Base-by-base conservation (phyloP, 37 sponge, comb jelly and placozoan species). In the Aplysina aerophoba region DNA sequence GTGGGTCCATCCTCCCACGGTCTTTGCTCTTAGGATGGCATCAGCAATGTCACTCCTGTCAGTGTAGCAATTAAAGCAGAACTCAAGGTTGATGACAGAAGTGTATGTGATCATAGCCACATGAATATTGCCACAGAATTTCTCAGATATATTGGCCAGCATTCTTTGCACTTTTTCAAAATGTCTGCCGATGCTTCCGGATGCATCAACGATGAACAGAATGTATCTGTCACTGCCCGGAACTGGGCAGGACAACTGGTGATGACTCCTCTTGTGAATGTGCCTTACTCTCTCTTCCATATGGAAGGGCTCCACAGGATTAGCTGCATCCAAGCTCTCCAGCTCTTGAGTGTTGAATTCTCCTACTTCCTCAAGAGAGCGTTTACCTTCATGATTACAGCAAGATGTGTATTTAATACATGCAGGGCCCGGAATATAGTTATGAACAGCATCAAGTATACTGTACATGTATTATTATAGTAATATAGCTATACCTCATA, bases 31-130 rank as follows among this genome's bases (percentile, higher is more conserved):
- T 21, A 13, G 58, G 27, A 85, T 85, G 12, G 75, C 77, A 21
- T 25, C 0, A 0, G 38, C 15, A 56, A 67, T 85, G 13, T 73
- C 75, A 20, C 25, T 15, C 31, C 85, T 58, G 21, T 21, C 59
- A 19, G n/a, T 35, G 56, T 62, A 58, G 63, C 85, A 85, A 50
- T 85, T 67, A 31, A 85, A 85, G 41, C 85, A 85, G 40, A 85
- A 85, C 30, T 85, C 85, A 59, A 85, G 68, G 24, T 74, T 73
- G 75, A 73, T 60, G 14, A 57, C n/a, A 24, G 25, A 20, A 56
- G 33, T 55, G 31, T 63, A 85, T 11, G 85, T 85, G 38, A 85
- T 58, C 60, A 85, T 24, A 20, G 85, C 85, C 25, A 85, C 28
- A 19, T 59, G 73, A 0, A 75, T 15, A 57, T 27, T 36, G 21